phyloP scores from a whole-genome alignment of 2,113 vertebrate genomes.

The Pygoscelis adeliae region DNA sequence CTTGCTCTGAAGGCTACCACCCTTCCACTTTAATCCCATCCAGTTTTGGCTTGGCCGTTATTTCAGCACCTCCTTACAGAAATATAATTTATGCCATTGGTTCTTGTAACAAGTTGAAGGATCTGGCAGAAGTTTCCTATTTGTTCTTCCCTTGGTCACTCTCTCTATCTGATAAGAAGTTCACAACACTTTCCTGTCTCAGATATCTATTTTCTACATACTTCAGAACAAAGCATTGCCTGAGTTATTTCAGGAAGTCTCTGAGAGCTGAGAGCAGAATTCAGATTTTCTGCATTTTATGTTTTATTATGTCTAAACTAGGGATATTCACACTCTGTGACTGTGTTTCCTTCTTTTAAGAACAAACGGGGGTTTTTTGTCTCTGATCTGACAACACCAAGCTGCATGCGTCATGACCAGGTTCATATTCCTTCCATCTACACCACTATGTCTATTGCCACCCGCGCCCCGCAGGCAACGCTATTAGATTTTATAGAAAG shows the following conservation, averaged over 20 bases:
- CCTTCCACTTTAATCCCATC: not conserved
- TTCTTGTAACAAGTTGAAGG: not conserved
- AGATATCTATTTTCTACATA: not conserved
- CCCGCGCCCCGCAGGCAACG: not conserved
- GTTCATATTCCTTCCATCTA: not conserved
- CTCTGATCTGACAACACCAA: not conserved
- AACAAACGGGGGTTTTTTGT: not conserved
- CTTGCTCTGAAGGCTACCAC: not conserved
- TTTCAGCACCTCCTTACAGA: not conserved
- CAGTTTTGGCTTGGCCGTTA: not conserved
- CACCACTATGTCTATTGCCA: not conserved
- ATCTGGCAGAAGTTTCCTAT: not conserved
- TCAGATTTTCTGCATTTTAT: not conserved
- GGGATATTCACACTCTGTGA: not conserved
- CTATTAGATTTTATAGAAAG: not conserved
- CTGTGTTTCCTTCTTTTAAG: not conserved
- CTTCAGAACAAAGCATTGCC: not conserved
- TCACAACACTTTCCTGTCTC: not conserved
- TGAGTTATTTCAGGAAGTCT: not conserved
- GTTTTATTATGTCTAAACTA: not conserved
- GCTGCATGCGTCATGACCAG: not conserved
- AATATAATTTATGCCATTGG: not conserved
- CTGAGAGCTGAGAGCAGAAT: not conserved
- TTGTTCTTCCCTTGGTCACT: constrained; percentile 15
- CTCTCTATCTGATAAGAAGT: not conserved